phyloP scores from a whole-genome alignment of 2,888 invertebrate genomes.

The Leucozona laternaria region DNA sequence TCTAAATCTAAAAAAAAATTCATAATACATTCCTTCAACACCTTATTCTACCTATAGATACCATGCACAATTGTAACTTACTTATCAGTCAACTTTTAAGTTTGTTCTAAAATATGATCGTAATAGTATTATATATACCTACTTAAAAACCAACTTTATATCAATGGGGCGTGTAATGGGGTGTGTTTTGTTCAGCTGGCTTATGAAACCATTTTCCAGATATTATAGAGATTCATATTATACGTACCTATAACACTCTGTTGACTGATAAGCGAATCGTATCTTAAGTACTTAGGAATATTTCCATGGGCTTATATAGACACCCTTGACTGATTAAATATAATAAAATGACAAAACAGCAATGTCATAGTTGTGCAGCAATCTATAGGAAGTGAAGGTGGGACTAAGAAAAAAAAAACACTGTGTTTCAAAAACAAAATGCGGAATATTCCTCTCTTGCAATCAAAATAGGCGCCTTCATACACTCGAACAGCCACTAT shows the following conservation, averaged over 20 bases:
- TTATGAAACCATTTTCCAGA: not conserved
- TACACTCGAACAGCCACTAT: not conserved
- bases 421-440: not conserved
- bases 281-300: constrained; percentile 13
- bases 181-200: constrained; percentile 13
- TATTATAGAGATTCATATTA: not conserved
- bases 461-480: constrained; percentile 4
- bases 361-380: not conserved
- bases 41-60: too few relatives aligned
- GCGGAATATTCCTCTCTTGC: not conserved
- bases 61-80: too few relatives aligned
- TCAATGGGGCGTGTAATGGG: constrained; percentile 25
- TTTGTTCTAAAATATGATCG: too few relatives aligned
- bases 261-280: constrained; percentile 16
- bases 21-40: too few relatives aligned
- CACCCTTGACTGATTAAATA: constrained; percentile 26
- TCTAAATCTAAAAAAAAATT: too few relatives aligned
- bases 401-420: not conserved
- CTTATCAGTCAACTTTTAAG: too few relatives aligned
- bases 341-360: not conserved
- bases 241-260: not conserved
- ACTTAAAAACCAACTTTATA: too few relatives aligned
- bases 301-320: constrained; percentile 12
- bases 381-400: not conserved
- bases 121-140: too few relatives aligned